Conservation (phyloP, 35 echinoderm and acorn worm genomes). For the Patiria miniata region DNA sequence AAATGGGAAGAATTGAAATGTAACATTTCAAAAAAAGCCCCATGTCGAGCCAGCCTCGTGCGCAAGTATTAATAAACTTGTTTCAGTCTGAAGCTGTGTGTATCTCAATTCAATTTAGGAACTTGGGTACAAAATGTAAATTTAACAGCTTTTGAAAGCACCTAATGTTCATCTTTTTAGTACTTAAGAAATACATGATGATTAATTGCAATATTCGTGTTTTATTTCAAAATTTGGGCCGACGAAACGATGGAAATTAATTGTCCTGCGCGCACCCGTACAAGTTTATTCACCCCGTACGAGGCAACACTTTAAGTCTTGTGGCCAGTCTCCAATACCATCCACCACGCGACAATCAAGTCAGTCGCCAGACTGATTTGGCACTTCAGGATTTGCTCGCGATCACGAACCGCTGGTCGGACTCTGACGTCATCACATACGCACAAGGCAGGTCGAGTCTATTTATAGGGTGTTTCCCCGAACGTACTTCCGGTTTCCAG, state of each 20-base stretch:
- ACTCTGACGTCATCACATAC: conserved; percentile 79
- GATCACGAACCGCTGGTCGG: not conserved
- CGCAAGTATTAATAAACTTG: conserved; percentile 8
- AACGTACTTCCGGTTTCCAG: conserved; percentile 86
- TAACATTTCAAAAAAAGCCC: not conserved
- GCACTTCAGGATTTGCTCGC: not conserved
- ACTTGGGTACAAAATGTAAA: not conserved
- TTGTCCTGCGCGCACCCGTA: not conserved
- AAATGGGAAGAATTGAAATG: not conserved
- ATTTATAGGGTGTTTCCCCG: conserved; percentile 97
- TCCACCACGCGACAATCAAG: not conserved
- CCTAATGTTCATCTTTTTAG: no score
- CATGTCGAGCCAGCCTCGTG: not conserved
- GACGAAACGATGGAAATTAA: not conserved
- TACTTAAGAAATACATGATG: no score
- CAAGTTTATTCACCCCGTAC: not conserved
- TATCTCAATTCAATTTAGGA: not conserved
- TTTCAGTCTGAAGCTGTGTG: not conserved
- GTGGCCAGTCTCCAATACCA: not conserved
- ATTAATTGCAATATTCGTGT: no score
- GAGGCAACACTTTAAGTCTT: not conserved
- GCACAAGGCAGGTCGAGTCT: conserved; percentile 68
- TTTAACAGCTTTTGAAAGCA: not conserved
- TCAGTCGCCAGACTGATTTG: not conserved
- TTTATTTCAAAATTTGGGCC: no score